Base-by-base conservation (phyloP, 2,113 vertebrate genomes). In the Shinisaurus crocodilurus region DNA sequence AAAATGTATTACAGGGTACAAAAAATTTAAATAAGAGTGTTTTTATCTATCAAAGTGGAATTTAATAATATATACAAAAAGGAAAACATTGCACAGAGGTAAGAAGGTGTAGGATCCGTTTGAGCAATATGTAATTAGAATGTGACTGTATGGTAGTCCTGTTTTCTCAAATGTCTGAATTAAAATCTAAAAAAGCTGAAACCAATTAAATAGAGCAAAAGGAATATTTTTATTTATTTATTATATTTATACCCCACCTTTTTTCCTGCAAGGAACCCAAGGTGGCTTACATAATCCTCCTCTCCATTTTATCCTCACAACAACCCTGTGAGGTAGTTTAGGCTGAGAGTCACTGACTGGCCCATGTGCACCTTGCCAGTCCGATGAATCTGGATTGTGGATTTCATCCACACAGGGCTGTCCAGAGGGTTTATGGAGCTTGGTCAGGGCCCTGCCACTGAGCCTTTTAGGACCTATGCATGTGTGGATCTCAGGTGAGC, bases 361-460 rank as follows among this genome's bases (percentile, higher is more conserved):
- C 94, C 94, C 82, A 93, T 82, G 90, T 93, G 90, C 90, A 91
- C 87, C 65, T 87, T 48, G 93, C 89, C 90, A 92, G 83, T 85
- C 93, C 94, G 93, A 96, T 96, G 94, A 95, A 95, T 95, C 85
- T 86, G 40, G 18, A 54, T 40, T 92, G 82, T 87, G 94, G 93
- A 87, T 93, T 92, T 93, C 92, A 93, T 63, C 93, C 92, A 76
- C 37, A 43, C 20, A 76, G 37, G n/a, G 69, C 10, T 72, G 29
- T 72, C 8, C 69, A 34, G 29, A 72, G 69, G 15, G 12, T 10
- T 34, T 72, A 72, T 72, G 69, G 69, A 7, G 32, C 32, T 25
- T 72, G 69, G 37, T 43, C 16, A 10, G 25, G 16, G 5, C 74
- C 74, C 37, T 76, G 20, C 20, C 37, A 40, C 40, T 40, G 74